Percentiles rank a stretch among this genome's conserved stretches.
Evolutionary conservation across 2,113 vertebrate species (phyloP).

Genomic region (Motacilla tschutschensis): DNA sequence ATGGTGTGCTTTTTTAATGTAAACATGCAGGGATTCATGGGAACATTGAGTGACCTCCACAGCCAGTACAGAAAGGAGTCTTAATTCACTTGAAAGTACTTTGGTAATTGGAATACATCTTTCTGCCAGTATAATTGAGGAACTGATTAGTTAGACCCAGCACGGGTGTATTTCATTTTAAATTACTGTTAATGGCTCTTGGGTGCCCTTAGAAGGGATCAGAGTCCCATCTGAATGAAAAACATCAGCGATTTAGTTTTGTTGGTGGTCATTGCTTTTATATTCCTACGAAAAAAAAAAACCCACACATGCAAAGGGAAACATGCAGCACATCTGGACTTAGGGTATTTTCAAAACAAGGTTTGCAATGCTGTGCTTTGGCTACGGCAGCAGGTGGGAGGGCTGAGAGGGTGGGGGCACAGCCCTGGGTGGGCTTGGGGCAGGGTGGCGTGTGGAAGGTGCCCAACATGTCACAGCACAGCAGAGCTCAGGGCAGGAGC

Average conservation of each 20-base stretch:
- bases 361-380: neutral
- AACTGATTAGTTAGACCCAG: conserved; percentile 46
- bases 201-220: conserved; percentile 37
- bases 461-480: fast-evolving
- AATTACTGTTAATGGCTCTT: conserved; percentile 47
- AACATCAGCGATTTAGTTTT: neutral
- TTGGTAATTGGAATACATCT: conserved; percentile 62
- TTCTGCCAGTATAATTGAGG: conserved; percentile 57
- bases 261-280: neutral
- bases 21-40: conserved; percentile 68
- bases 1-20: conserved; percentile 78
- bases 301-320: neutral
- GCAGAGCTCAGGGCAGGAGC: neutral
- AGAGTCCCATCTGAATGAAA: neutral
- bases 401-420: neutral
- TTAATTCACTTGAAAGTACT: conserved; percentile 60
- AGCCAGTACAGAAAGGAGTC: conserved; percentile 62
- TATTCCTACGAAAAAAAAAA: neutral
- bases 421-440: neutral
- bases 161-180: conserved; percentile 38
- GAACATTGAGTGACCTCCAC: conserved; percentile 77
- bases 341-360: neutral
- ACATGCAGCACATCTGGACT: neutral
- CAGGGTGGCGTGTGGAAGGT: fast-evolving
- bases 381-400: neutral